Evolutionary conservation across 2,113 vertebrate genomes (phyloP), one percentile per base, ranked within the genome.

Genomic region (Anser cygnoides): DNA sequence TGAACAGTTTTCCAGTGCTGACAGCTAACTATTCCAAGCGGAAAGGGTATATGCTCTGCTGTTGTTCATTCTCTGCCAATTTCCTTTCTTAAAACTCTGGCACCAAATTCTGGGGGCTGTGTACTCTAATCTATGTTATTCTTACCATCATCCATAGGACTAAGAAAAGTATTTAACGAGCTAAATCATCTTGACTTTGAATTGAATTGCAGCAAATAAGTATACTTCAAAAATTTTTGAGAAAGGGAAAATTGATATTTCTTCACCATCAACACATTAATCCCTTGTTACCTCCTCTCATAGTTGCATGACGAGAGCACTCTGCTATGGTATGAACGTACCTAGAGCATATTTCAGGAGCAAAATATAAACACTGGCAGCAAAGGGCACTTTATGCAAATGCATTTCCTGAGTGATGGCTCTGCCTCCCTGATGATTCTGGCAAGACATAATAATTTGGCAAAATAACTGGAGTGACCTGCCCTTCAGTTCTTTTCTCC

Each of bases 381-480:
- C 70, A 90, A 96, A 94, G 76, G 95, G 61, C 93, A 94, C 84
- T 91, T 93, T 12, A 89, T 94, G 95, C 58, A 96, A 90, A 97
- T 89, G 4, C 0, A 0, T 93, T 82, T 92, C 49, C 70, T 93
- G 84, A 95, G n/a, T 73, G 86, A 94, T 92, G 41, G 70, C 73
- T 93, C 49, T 93, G 82, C 58, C 39, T 90, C 85, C 79, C 74
- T 84, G 73, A 84, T 89, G 80, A 68, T 49, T 96, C 52, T 75
- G 86, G 84, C 52, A 94, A 93, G 84, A 92, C 70, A 62, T 74
- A 84, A 84, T 94, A 89, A 92, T 95, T 91, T 89, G 41, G 28
- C 70, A 65, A 94, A 84, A 79, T 72, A 90, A 92, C 66, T 68
- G 62, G n/a, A 73, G 58, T n/a, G 50, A 39, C 70, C 70, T 92